These are phyloP conservation scores for Syrmaticus mikado DNA, from an alignment of 2,113 vertebrate genomes.

Conservation along the genomic window DNA sequence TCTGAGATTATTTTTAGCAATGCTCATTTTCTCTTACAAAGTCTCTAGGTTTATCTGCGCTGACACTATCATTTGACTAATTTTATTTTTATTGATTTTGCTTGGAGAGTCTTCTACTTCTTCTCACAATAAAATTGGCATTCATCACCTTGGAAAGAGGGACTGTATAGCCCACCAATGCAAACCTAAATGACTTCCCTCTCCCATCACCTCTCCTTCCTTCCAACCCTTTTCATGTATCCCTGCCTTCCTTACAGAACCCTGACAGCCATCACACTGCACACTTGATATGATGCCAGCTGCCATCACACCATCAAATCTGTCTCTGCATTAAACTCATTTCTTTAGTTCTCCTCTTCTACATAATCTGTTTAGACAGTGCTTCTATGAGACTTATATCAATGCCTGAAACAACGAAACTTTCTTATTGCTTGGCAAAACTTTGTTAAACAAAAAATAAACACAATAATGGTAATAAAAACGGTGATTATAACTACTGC, in stretches of 20 bases:
- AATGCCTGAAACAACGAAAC: neutral
- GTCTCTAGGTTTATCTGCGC: neutral
- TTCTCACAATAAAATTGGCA: neutral
- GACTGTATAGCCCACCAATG: neutral
- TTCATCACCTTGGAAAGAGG: neutral
- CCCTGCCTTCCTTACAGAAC: neutral
- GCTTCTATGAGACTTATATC: neutral
- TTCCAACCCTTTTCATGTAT: neutral
- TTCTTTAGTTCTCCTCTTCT: neutral
- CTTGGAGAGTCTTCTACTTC: neutral
- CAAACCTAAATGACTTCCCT: neutral
- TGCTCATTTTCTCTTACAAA: neutral
- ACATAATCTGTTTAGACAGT: neutral
- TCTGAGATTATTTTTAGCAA: conserved; percentile 4
- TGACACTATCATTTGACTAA: neutral
- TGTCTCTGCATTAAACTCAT: neutral
- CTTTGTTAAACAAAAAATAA: neutral
- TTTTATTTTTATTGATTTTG: neutral
- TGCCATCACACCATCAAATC: neutral
- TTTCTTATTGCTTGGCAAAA: neutral
- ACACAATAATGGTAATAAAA: neutral
- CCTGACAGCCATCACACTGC: fast-evolving
- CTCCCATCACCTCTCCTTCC: neutral
- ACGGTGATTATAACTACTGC: neutral
- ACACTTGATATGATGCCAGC: neutral